Base-by-base conservation (phyloP, 2,888 invertebrate genomes). In the Caenorhabditis plicata region DNA sequence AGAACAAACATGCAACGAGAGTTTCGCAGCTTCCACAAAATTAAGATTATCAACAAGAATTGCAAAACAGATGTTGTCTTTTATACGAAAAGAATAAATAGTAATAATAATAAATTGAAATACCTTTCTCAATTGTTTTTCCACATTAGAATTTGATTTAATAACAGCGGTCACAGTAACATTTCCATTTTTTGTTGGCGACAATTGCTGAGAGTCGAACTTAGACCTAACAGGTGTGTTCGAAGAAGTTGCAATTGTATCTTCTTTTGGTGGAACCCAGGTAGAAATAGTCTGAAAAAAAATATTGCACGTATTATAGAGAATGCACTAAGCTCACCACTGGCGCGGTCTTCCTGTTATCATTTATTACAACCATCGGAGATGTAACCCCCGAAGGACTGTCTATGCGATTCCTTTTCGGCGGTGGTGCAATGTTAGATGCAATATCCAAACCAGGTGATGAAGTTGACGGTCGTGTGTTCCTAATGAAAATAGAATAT, bases 191-290 rank as follows among this genome's bases (percentile, higher is more conserved):
- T 39, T 51, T 26, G 51, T 46, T 29, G 57, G 26, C 22, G 39
- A 22, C n/a, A n/a, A n/a, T n/a, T n/a, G n/a, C n/a, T n/a, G n/a
- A n/a, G 4, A 19, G n/a, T 7, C 25, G 9, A 9, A 47, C 51
- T 17, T 57, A 50, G 13, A 47, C 20, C 20, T 36, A n/a, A n/a
- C 22, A 19, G 4, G 13, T 4, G 39, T 15, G 4, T 13, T 7
- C 15, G 39, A 22, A 4, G 39, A 11, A 35, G 47, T 46, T 3
- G 57, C 31, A 1, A 25, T 31, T 17, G 51, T 11, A n/a, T 60
- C 60, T 42, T 60, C 60, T 50, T 47, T 54, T 19, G 60, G 60
- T 26, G 60, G 60, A 25, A 60, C 60, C 60, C 60, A 60, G 23
- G 60, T 60, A 19, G 60, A 49, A 11, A 54, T 39, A 20, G 60